These are phyloP conservation scores for Drosophila siamana DNA, from an alignment of 2,888 invertebrate species.

Conservation along the genomic window DNA sequence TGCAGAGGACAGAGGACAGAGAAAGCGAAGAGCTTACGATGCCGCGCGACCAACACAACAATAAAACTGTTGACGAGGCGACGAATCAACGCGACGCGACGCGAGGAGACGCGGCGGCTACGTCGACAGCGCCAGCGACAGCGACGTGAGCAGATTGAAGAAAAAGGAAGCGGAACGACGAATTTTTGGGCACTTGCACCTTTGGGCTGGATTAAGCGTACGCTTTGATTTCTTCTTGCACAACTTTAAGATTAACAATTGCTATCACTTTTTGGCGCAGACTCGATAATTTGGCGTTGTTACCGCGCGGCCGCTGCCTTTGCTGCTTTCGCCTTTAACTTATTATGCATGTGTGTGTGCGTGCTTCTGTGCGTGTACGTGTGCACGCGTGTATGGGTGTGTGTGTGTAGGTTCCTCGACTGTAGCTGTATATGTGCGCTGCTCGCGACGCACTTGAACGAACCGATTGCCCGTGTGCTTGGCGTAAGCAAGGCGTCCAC, in stretches of 20 bases:
- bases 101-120: not conserved
- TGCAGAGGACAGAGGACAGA: not conserved
- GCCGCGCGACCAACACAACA: conserved; percentile 22
- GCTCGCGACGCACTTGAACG: conserved; percentile 66
- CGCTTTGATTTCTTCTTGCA: conserved; percentile 36
- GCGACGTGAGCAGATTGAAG: not conserved
- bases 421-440: conserved; percentile 47
- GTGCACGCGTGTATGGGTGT: conserved; percentile 12
- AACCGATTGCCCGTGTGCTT: conserved; percentile 27
- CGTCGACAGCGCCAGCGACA: conserved; percentile 10
- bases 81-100: conserved; percentile 17
- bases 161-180: conserved; percentile 1
- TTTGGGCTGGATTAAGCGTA: conserved; percentile 1
- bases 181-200: conserved; percentile 47
- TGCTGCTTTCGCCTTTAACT: conserved; percentile 10
- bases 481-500: conserved; percentile 68
- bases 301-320: conserved; percentile 53
- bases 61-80: conserved; percentile 15
- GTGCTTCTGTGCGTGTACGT: conserved; percentile 22
- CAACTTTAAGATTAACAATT: conserved; percentile 66
- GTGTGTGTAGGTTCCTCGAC: conserved; percentile 37
- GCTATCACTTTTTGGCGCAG: conserved; percentile 72
- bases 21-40: conserved; percentile 13
- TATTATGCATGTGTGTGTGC: conserved; percentile 18
- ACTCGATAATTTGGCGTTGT: conserved; percentile 77